These are phyloP conservation scores for Muscicapa striata DNA, from an alignment of 2,797 vertebrate species.

Conservation along the genomic window DNA sequence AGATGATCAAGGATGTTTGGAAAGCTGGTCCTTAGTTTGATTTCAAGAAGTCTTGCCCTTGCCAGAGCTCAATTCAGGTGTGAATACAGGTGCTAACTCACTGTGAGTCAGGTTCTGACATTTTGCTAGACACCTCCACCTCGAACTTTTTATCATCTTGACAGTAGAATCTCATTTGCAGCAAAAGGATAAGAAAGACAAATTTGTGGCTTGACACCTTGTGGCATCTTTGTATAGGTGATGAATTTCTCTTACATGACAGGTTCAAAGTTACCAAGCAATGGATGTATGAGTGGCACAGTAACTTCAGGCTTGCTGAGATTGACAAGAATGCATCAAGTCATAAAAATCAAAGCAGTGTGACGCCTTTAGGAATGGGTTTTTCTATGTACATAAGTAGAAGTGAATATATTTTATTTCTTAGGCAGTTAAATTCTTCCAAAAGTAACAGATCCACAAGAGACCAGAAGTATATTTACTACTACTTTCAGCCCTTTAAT, in stretches of 20 bases:
- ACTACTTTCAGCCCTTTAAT: not conserved
- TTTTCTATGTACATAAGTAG: not conserved
- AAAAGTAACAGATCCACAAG: not conserved
- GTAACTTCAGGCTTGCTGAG: slow-evolving; percentile 36
- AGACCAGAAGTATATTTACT: not conserved
- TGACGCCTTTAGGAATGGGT: not conserved
- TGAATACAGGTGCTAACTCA: slow-evolving; percentile 36
- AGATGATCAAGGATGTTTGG: not conserved
- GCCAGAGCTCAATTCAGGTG: not conserved
- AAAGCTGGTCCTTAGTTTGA: not conserved
- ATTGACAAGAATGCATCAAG: slow-evolving; percentile 53
- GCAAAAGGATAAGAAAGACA: slow-evolving; percentile 73
- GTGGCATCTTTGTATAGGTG: slow-evolving; percentile 63
- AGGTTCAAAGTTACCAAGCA: slow-evolving; percentile 68
- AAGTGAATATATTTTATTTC: not conserved
- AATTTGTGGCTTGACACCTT: slow-evolving; percentile 71
- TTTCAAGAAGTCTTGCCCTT: not conserved
- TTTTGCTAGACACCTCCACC: slow-evolving; percentile 45
- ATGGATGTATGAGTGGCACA: slow-evolving; percentile 54
- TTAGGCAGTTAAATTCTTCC: not conserved
- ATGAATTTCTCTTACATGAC: slow-evolving; percentile 69
- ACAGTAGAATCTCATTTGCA: slow-evolving; percentile 74
- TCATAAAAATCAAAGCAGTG: slow-evolving; percentile 39
- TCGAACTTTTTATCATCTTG: slow-evolving; percentile 71
- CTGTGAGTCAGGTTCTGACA: slow-evolving; percentile 47